Evolutionary conservation across 2,888 invertebrate genomes (phyloP), one percentile per base, ranked within the genome.

Genomic region (Agrotis clavis): DNA sequence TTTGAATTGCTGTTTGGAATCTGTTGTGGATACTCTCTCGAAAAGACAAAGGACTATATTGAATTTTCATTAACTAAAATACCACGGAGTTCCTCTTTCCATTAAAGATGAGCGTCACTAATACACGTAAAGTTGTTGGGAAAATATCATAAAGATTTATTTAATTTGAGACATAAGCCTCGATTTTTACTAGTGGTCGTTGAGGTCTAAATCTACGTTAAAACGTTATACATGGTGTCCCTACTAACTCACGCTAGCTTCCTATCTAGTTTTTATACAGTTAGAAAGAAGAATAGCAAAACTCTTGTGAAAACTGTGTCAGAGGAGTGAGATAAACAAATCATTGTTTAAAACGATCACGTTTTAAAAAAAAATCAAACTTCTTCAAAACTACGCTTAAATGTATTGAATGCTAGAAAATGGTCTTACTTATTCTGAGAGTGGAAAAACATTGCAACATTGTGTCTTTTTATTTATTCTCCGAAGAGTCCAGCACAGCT

Each of bases 241-340:
- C 62, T 72, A 47, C 45, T 45, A 45, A 19, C 56, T 21, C n/a
- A 51, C 63, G 50, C 18, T 30, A 51, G 11, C 21, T n/a, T 14
- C n/a, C 16, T 11, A 25, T 16, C 4, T 41, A 18, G 41, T 71
- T 30, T 60, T 54, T 45, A 30, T 56, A 51, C 25, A 73, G 14
- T 50, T 19, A 0, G 0, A 25, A 18, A 21, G 57, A 14, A 45
- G 13, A 57, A 62, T 9, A 47, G 19, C 18, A 60, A 71, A 19
- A 19, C 9, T 71, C 47, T 7, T 69, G 41, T 16, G 16, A 9
- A 2, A 19, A 16, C 35, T 16, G 35, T 5, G n/a, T 30, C 47
- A 45, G 9, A 7, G 21, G 16, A 16, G 21, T 13, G n/a, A 48
- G 14, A 50, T 50, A 56, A 54, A 25, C 14, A 19, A 7, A 16